Evolutionary conservation across 1,140 invertebrate species (phyloP).

Genomic region (Microplitis demolitor): DNA sequence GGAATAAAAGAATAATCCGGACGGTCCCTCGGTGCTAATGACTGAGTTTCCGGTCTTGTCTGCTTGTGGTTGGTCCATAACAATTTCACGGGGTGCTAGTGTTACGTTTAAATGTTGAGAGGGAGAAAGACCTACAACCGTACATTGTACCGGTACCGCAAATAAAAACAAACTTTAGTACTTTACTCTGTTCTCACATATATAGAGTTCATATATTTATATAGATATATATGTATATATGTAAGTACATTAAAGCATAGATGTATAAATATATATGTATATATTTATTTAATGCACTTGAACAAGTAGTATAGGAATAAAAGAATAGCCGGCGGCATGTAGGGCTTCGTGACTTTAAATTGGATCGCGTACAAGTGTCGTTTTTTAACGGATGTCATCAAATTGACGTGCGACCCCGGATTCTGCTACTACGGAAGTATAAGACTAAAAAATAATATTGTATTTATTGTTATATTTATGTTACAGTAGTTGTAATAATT

Average conservation of each 20-base stretch:
- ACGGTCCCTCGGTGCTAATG: slow-evolving; percentile 43
- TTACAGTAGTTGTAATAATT: background rate
- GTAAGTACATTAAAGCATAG: background rate
- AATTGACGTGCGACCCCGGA: slow-evolving; percentile 59
- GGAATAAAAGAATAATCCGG: slow-evolving; percentile 27
- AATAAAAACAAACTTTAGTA: slow-evolving; percentile 19
- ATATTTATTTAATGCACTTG: slow-evolving; percentile 36
- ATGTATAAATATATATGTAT: background rate
- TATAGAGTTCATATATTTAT: no score
- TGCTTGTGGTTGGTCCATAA: background rate
- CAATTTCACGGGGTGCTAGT: slow-evolving; percentile 9
- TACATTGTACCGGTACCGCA: slow-evolving; percentile 2
- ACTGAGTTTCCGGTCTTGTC: slow-evolving; percentile 37
- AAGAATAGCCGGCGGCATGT: slow-evolving; percentile 42
- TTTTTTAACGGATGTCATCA: slow-evolving; percentile 57
- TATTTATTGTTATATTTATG: background rate
- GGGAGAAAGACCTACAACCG: background rate
- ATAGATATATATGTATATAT: background rate
- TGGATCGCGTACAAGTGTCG: slow-evolving; percentile 57
- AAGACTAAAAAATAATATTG: slow-evolving; percentile 16
- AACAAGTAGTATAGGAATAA: slow-evolving; percentile 38
- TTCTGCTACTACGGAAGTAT: slow-evolving; percentile 39
- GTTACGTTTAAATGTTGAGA: background rate
- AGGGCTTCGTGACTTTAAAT: slow-evolving; percentile 58
- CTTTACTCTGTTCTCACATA: background rate